Conservation (phyloP, 2,888 invertebrate genomes). For the Dasypogon diadema region DNA sequence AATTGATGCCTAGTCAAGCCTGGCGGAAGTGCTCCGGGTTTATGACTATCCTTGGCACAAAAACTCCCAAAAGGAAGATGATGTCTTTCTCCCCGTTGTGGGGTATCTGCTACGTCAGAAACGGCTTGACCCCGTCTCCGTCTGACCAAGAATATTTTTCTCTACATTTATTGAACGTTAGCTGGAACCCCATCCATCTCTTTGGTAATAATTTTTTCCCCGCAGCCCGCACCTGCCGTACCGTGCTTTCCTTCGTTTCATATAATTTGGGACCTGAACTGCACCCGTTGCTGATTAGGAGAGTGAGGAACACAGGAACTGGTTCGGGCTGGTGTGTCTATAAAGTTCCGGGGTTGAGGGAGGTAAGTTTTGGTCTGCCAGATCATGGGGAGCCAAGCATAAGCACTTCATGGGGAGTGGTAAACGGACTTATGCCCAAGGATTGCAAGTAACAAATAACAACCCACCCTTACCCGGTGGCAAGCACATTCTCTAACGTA, state of each 20-base stretch:
- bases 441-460: constrained; percentile 52
- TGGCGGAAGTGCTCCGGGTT: background rate
- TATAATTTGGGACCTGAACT: constrained; percentile 43
- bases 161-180: constrained; percentile 52
- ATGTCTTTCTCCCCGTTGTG: constrained; percentile 7
- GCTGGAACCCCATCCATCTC: constrained; percentile 53
- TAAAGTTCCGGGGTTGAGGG: constrained; percentile 13
- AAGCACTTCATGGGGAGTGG: constrained; percentile 19
- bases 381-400: constrained; percentile 31
- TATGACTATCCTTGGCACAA: constrained; percentile 41
- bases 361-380: constrained; percentile 46
- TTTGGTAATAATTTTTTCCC: constrained; percentile 53
- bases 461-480: constrained; percentile 25
- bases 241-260: constrained; percentile 12
- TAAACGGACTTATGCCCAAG: constrained; percentile 41
- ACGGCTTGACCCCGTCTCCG: constrained; percentile 43
- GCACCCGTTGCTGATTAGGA: constrained; percentile 37
- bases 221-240: constrained; percentile 31
- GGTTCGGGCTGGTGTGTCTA: constrained; percentile 27
- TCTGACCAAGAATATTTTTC: constrained; percentile 43
- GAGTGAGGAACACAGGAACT: constrained; percentile 3
- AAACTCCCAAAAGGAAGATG: constrained; percentile 33
- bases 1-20: constrained; percentile 13
- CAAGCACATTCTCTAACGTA: constrained; percentile 19
- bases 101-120: constrained; percentile 2